Percentiles rank a stretch among this genome's conserved stretches.
Evolutionary conservation across 2,797 vertebrate genomes (phyloP).

Genomic region (Sciaenops ocellatus): DNA sequence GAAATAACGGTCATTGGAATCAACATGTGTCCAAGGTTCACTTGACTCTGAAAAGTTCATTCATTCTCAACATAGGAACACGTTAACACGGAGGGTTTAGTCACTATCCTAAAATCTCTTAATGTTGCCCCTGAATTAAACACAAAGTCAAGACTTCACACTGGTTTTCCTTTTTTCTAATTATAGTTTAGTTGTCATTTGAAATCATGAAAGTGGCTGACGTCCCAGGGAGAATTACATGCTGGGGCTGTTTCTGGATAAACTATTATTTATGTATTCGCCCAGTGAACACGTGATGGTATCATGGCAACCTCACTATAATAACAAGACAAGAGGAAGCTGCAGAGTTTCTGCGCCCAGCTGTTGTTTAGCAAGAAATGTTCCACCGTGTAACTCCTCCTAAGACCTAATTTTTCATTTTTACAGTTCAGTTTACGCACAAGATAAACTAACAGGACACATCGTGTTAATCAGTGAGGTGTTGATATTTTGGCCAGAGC

Average conservation of each 20-base stretch:
- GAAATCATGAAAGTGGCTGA: not conserved
- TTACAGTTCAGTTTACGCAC: no score
- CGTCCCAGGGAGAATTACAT: not conserved
- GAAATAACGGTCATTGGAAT: not conserved
- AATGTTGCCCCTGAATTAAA: conserved; percentile 18
- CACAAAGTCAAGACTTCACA: conserved; percentile 1
- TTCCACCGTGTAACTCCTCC: no score
- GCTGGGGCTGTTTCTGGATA: no score
- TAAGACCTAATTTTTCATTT: no score
- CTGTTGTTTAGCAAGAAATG: no score
- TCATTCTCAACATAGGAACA: conserved; percentile 20
- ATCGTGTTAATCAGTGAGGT: not conserved
- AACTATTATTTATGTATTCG: no score
- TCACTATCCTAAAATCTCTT: not conserved
- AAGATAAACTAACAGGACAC: not conserved
- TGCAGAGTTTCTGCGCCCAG: no score
- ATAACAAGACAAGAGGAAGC: no score
- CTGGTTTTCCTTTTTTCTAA: not conserved
- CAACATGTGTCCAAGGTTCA: not conserved
- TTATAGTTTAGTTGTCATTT: not conserved
- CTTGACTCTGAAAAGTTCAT: conserved; percentile 3
- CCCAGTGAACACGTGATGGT: no score
- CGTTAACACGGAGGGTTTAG: conserved; percentile 1
- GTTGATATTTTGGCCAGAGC: not conserved
- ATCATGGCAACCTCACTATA: no score